phyloP scores from a whole-genome alignment of 1,140 invertebrate genomes.

The Bombus difficillimus region DNA sequence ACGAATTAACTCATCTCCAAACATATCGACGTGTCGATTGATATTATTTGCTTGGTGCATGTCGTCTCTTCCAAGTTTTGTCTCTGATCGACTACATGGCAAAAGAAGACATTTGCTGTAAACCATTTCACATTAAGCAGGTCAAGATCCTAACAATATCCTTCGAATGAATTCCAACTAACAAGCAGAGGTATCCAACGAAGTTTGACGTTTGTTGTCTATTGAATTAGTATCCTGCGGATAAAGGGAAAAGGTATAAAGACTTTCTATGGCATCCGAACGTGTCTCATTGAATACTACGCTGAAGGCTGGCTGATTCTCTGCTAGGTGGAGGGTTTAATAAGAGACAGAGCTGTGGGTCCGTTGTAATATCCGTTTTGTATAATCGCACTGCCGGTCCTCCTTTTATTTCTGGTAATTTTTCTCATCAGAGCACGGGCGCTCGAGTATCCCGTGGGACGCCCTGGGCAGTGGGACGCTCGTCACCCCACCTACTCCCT shows the following conservation, averaged over 20 bases:
- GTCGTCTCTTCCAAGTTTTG: too few species aligned
- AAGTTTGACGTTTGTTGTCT: constrained; percentile 8
- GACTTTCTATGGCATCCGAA: constrained; percentile 46
- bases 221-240: constrained; percentile 26
- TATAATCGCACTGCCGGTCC: constrained; percentile 69
- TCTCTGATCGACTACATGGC: too few species aligned
- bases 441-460: constrained; percentile 74
- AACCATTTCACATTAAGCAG: too few species aligned
- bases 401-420: constrained; percentile 74
- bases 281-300: constrained; percentile 62
- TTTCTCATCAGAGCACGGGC: constrained; percentile 72
- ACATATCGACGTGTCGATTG: too few species aligned
- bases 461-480: constrained; percentile 67
- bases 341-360: constrained; percentile 64
- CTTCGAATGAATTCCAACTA: too few species aligned
- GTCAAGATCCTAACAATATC: too few species aligned
- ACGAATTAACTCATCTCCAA: too few species aligned
- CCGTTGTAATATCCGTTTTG: constrained; percentile 72
- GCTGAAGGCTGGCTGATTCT: constrained; percentile 44
- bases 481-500: background rate
- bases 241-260: constrained; percentile 30
- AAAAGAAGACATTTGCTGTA: too few species aligned
- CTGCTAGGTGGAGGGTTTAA: constrained; percentile 63
- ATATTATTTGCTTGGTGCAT: too few species aligned
- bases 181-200: too few species aligned